Conservation (phyloP, 1,140 invertebrate genomes). For the Euwallacea similis region DNA sequence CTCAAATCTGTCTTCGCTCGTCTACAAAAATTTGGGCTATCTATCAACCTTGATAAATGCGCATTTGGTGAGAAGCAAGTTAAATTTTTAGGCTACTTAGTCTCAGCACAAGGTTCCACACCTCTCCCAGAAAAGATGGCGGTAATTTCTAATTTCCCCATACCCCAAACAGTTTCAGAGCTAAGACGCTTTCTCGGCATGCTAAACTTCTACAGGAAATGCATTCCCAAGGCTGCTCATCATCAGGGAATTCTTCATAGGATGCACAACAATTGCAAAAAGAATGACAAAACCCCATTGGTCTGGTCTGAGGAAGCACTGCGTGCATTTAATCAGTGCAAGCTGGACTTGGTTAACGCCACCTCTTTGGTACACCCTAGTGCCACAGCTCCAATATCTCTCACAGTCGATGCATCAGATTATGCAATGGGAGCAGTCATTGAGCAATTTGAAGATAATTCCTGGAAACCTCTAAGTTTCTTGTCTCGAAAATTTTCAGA, state of each 20-base stretch:
- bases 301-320: neutral
- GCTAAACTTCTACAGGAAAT: neutral
- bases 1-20: no score
- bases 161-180: neutral
- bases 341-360: neutral
- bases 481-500: neutral
- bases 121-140: neutral
- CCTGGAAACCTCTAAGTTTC: neutral
- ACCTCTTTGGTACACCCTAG: neutral
- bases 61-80: neutral
- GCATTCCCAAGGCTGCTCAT: neutral
- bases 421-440: neutral
- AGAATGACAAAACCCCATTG: neutral
- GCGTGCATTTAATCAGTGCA: no score
- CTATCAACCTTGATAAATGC: neutral
- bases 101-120: neutral
- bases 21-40: no score
- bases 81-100: neutral
- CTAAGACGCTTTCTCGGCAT: conserved; percentile 1
- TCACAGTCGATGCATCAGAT: conserved; percentile 1
- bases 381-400: neutral
- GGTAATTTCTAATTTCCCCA: neutral
- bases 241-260: neutral
- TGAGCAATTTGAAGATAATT: no score
- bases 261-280: neutral